Evolutionary conservation across 1,140 invertebrate species (phyloP).

Genomic region (Drosophila dunni): DNA sequence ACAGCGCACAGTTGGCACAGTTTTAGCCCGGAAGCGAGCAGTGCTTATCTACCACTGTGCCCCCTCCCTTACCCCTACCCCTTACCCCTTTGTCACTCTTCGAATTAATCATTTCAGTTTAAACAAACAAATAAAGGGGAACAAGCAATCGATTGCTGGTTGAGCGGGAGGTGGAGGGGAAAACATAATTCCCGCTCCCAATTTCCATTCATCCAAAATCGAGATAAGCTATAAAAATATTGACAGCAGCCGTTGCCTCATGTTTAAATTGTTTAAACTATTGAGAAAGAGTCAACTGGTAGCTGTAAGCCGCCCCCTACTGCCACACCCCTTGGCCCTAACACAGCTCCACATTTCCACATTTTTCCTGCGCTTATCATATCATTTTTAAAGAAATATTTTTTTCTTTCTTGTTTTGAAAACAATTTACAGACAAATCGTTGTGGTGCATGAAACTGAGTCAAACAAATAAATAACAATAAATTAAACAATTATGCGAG

Average conservation of each 20-base stretch:
- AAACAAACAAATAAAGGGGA: conserved; percentile 50
- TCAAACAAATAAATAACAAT: conserved; percentile 79
- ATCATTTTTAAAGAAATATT: conserved; percentile 56
- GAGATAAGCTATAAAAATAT: conserved; percentile 79
- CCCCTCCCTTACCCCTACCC: neutral
- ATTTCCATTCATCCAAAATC: conserved; percentile 21
- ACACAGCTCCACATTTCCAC: too few relatives aligned
- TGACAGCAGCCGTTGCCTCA: conserved; percentile 53
- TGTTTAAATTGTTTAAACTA: conserved; percentile 78
- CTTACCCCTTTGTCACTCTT: neutral
- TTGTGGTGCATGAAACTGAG: conserved; percentile 41
- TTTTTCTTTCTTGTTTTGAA: conserved; percentile 51
- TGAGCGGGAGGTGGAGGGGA: neutral
- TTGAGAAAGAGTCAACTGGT: conserved; percentile 20
- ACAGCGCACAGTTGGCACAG: conserved; percentile 57
- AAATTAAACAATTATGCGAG: conserved; percentile 79
- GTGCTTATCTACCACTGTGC: conserved; percentile 44
- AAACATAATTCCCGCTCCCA: conserved; percentile 25
- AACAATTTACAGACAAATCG: conserved; percentile 72
- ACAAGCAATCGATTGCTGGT: neutral
- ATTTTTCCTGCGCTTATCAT: conserved; percentile 52
- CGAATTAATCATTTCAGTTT: conserved; percentile 48
- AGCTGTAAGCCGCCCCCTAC: neutral
- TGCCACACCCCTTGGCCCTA: neutral
- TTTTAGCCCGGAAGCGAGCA: conserved; percentile 65